Evolutionary conservation across 2,888 invertebrate species (phyloP).

Genomic region (Epirrhoe tristata): DNA sequence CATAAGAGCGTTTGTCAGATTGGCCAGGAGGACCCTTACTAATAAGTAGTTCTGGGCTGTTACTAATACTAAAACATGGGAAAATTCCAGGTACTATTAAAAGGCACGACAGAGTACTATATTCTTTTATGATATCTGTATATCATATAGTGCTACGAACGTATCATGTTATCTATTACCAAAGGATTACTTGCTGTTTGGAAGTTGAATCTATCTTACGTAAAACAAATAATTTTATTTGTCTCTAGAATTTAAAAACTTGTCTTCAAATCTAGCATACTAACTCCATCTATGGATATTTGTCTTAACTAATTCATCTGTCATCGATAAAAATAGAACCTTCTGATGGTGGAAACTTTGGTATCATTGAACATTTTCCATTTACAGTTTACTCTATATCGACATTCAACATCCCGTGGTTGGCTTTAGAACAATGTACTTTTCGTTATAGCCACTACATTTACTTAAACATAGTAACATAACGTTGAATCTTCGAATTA

Average conservation of each 20-base stretch:
- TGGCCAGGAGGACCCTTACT: no score
- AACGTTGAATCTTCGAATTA: background rate
- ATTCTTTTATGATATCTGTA: no score
- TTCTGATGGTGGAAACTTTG: slow-evolving; percentile 3
- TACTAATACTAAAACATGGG: no score
- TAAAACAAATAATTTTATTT: no score
- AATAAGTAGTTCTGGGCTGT: no score
- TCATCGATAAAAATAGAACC: slow-evolving; percentile 36
- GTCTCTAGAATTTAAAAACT: background rate
- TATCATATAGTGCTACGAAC: no score
- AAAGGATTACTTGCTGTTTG: no score
- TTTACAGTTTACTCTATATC: background rate
- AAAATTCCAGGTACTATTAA: no score
- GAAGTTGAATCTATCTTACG: no score
- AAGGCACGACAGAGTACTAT: no score
- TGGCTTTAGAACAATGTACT: background rate
- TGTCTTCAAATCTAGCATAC: background rate
- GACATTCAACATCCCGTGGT: background rate
- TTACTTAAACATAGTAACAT: background rate
- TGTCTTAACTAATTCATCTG: slow-evolving; percentile 33
- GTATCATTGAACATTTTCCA: slow-evolving; percentile 7
- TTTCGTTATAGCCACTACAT: background rate
- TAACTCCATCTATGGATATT: slow-evolving; percentile 52
- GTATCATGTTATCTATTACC: no score
- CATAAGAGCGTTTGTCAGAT: no score